phyloP scores from a whole-genome alignment of 2,888 invertebrate genomes.

The Dasysyrphus tricinctus region DNA sequence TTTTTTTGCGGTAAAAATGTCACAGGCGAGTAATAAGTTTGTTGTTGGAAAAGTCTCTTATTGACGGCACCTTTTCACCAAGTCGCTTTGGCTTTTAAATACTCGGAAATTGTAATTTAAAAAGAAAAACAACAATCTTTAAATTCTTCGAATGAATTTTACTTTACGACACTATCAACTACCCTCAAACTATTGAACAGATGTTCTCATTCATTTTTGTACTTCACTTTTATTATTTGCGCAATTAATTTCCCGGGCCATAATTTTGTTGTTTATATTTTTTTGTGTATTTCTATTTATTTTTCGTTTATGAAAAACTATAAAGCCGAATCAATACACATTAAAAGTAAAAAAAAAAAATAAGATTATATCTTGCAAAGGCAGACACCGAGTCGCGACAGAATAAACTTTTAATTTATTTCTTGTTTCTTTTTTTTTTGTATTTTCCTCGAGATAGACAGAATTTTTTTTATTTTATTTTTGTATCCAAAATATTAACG shows the following conservation, averaged over 20 bases:
- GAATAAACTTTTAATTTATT: neutral
- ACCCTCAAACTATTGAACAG: neutral
- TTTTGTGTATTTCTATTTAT: neutral
- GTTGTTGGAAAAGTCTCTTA: constrained; percentile 3
- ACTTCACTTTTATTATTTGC: neutral
- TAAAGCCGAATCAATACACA: constrained; percentile 5
- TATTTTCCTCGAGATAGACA: neutral
- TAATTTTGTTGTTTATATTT: neutral
- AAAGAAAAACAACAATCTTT: neutral
- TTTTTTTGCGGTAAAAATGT: constrained; percentile 31
- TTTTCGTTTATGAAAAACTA: constrained; percentile 2
- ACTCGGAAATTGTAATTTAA: neutral
- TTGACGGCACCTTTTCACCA: no score
- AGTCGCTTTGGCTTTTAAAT: no score
- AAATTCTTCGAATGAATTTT: neutral
- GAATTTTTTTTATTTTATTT: constrained; percentile 10
- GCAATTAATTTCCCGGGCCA: constrained; percentile 49
- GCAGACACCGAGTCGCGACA: constrained; percentile 49
- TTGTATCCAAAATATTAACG: constrained; percentile 22
- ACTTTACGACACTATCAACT: neutral
- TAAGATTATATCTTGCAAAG: constrained; percentile 21
- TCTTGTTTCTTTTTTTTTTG: neutral
- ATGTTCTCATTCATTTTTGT: constrained; percentile 29
- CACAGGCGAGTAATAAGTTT: neutral
- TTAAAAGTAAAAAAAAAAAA: constrained; percentile 18